These are phyloP conservation scores for Cichlasoma orientale DNA, from an alignment of 2,797 vertebrate genomes.

Conservation along the genomic window DNA sequence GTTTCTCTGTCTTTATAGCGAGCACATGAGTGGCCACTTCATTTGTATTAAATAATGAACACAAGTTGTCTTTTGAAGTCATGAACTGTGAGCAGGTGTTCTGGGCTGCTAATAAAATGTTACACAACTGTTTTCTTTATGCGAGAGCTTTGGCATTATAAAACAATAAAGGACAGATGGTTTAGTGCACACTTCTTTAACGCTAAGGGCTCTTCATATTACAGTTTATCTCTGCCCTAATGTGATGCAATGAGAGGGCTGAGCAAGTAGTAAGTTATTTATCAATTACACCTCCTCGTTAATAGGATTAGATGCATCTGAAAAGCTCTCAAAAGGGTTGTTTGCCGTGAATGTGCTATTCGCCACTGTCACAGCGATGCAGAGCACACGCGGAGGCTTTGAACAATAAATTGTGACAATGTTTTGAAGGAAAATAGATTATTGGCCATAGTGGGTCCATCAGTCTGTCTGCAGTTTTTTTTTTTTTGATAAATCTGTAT, in stretches of 20 bases:
- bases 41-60: background rate
- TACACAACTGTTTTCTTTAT: constrained; percentile 24
- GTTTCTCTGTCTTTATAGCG: background rate
- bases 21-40: background rate
- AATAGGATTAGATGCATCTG: constrained; percentile 53
- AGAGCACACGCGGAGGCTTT: background rate
- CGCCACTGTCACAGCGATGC: background rate
- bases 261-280: constrained; percentile 53
- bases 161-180: constrained; percentile 43
- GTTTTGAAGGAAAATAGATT: background rate
- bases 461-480: fast-evolving
- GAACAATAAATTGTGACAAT: background rate
- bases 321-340: constrained; percentile 20
- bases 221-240: constrained; percentile 12
- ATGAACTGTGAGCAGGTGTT: constrained; percentile 29
- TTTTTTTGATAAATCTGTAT: background rate
- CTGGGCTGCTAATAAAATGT: constrained; percentile 21
- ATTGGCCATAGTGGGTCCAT: background rate
- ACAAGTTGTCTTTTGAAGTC: background rate
- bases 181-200: constrained; percentile 45
- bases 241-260: constrained; percentile 41
- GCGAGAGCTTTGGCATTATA: constrained; percentile 31
- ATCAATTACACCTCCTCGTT: constrained; percentile 50
- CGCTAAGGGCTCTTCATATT: constrained; percentile 14
- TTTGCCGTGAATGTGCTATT: constrained; percentile 2